Conservation (phyloP, 35 echinoderm and acorn worm genomes). For the Lytechinus variegatus region DNA sequence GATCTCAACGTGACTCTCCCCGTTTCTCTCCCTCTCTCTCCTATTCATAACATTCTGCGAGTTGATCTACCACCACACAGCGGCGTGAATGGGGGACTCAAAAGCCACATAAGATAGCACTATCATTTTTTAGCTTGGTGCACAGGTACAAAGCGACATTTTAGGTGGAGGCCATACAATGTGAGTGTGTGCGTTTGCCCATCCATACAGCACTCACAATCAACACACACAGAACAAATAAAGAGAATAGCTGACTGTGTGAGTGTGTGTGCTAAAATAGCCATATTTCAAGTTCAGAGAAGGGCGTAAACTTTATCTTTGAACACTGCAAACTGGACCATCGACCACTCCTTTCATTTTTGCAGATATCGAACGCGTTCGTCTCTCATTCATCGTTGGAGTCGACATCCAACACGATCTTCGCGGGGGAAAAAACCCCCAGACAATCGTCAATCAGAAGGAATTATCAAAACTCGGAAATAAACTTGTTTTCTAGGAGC, state of each 20-base stretch:
- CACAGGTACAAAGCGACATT: neutral
- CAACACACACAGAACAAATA: neutral
- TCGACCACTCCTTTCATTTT: neutral
- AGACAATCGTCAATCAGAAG: neutral
- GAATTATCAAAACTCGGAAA: neutral
- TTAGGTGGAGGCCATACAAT: neutral
- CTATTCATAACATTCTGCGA: neutral
- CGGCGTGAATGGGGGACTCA: neutral
- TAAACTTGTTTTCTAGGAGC: neutral
- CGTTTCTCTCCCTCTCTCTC: no score
- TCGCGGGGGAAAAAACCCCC: neutral
- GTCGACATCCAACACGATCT: neutral
- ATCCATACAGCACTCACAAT: neutral
- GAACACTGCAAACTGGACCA: neutral
- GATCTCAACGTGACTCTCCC: neutral
- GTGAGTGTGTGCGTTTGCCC: neutral
- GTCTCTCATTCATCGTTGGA: neutral
- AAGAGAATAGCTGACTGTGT: neutral
- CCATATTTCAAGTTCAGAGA: slow-evolving; percentile 30
- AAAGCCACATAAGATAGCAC: neutral
- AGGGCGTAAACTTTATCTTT: slow-evolving; percentile 29
- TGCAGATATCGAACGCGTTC: neutral
- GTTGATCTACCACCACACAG: neutral
- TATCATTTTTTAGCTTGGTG: neutral
- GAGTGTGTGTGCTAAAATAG: slow-evolving; percentile 17